A percentile compares a stretch with the other conserved stretches of the same genome.
Conservation (phyloP, 2,888 invertebrate genomes). For the Perdita meconis region DNA sequence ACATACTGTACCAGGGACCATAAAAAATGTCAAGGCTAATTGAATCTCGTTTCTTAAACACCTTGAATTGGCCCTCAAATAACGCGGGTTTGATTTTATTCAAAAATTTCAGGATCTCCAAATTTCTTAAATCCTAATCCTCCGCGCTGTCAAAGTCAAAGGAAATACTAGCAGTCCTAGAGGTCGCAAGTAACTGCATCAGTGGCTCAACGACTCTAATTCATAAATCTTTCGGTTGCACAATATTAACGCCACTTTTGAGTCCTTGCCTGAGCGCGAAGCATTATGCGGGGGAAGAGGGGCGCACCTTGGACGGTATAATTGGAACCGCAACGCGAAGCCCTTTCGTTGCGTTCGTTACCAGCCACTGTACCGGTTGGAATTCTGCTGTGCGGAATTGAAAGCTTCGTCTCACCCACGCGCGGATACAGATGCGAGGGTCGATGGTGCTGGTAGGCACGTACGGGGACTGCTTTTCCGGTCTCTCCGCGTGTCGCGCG, state of each 20-base stretch:
- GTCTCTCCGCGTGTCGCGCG: slow-evolving; percentile 37
- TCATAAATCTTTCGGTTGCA: background rate
- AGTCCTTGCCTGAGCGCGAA: slow-evolving; percentile 17
- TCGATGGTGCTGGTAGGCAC: slow-evolving; percentile 23
- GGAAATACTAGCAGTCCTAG: no score
- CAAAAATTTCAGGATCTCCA: no score
- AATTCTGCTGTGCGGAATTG: slow-evolving; percentile 57
- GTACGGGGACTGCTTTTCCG: slow-evolving; percentile 51
- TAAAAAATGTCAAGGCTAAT: no score
- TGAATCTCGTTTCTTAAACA: no score
- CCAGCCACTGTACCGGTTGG: slow-evolving; percentile 46
- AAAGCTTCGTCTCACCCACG: slow-evolving; percentile 56
- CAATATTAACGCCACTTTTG: background rate
- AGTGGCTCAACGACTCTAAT: background rate
- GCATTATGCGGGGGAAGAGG: slow-evolving; percentile 12
- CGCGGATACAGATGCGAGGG: background rate
- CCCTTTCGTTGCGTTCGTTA: slow-evolving; percentile 57
- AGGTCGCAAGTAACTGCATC: no score
- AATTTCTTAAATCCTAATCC: no score
- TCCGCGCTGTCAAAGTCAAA: no score
- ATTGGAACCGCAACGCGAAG: slow-evolving; percentile 55
- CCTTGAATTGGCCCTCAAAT: no score
- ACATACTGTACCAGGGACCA: no score
- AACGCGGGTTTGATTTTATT: no score
- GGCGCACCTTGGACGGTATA: slow-evolving; percentile 61